A percentile compares a stretch with the other conserved stretches of the same genome.
Conservation (phyloP, 2,113 vertebrate species). For the Clinocottus analis region DNA sequence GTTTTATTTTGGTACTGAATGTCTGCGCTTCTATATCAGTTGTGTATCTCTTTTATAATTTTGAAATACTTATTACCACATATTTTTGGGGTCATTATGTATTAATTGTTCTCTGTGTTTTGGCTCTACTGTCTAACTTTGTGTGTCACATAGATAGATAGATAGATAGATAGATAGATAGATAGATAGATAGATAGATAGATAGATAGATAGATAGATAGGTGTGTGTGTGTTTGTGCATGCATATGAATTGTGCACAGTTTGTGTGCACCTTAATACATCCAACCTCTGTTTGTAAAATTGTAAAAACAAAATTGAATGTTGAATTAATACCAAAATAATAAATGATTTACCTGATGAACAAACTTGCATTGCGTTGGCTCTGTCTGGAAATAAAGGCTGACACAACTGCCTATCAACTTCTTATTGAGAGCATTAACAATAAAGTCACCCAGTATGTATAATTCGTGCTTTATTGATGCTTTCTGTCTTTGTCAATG, state of each 20-base stretch:
- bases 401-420: slow-evolving; percentile 25
- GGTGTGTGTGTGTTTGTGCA: slow-evolving; percentile 17
- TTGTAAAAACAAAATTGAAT: too few relatives aligned
- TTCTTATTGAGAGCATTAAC: slow-evolving; percentile 54
- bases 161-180: too few relatives aligned
- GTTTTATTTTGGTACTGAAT: slow-evolving; percentile 19
- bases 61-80: background rate
- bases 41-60: background rate
- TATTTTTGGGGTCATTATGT: slow-evolving; percentile 4
- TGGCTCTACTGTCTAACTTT: background rate
- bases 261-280: background rate
- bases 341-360: slow-evolving; percentile 11
- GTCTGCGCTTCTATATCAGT: background rate
- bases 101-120: background rate
- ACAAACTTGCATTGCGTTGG: background rate
- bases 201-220: slow-evolving; percentile 16
- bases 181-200: too few relatives aligned
- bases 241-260: background rate
- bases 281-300: slow-evolving; percentile 7
- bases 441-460: slow-evolving; percentile 20
- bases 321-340: background rate
- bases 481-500: slow-evolving; percentile 24
- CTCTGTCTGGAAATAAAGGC: slow-evolving; percentile 30
- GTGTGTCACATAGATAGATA: slow-evolving; percentile 3
- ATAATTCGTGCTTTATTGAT: slow-evolving; percentile 23